These are phyloP conservation scores for Drosophila melanogaster DNA, from an alignment of 1,140 invertebrate genomes.

Conservation along the genomic window Release_6_plus_ISO1_MT NC_004354.4:2242001-2242500, in stretches of 20 bases:
- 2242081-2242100: not conserved
- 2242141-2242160: not conserved
- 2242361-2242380: slow-evolving; percentile 25
- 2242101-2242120: no score
- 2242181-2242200: not conserved
- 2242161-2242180: not conserved
- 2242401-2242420: slow-evolving; percentile 18
- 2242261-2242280: not conserved
- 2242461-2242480: slow-evolving; percentile 61
- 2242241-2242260: not conserved
- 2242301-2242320: slow-evolving; percentile 53
- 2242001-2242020: slow-evolving; percentile 12
- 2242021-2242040: not conserved
- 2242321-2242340: slow-evolving; percentile 55
- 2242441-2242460: slow-evolving; percentile 13
- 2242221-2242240: not conserved
- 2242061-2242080: no score
- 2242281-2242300: not conserved
- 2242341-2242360: slow-evolving; percentile 44
- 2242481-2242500: slow-evolving; percentile 62
- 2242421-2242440: slow-evolving; percentile 17
- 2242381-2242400: slow-evolving; percentile 7
- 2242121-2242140: not conserved
- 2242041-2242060: no score
- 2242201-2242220: not conserved